Base-by-base conservation (phyloP, 2,888 invertebrate species). In the Schizaphis graminum region DNA sequence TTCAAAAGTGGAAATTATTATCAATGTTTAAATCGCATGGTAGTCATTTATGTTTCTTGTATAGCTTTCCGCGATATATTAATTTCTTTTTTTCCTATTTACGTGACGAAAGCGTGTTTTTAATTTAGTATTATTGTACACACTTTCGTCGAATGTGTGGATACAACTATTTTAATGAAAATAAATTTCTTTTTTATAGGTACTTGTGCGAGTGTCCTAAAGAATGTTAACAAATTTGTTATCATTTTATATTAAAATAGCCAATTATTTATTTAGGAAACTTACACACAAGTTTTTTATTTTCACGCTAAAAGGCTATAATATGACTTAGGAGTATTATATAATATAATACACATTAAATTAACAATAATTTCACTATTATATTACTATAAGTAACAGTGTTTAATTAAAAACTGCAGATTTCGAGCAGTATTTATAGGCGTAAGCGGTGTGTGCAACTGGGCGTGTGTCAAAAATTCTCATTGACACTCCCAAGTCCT, bases 1-100 rank as follows among this genome's bases (percentile, higher is more conserved):
- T 87, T 92, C 35, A 61, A 87, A 92, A 92, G 26, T 44, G 61
- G 35, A 92, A 92, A 61, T 92, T 61, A 92, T 92, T 61, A 44
- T 44, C 44, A 26, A 16, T n/a, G 7, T 61, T 92, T 87, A 49
- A 44, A 92, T 26, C 61, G 35, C 35, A 49, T 16, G 49, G 35
- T 87, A 11, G 85, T 24, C 47, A 86, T 86, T 86, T 91, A 26
- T n/a, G 28, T 57, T 89, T 89, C 24, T 61, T 89, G 4, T 35
- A 86, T 47, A 57, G 56, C 47, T 92, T 35, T 87, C 57, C 16
- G 21, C 28, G 61, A 61, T 49, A 28, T 49, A 87, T 57, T 85
- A 47, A 57, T 35, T 77, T 21, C 1, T 47, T 57, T 84, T 85
- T 35, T 44, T 61, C n/a, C 44, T 57, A 57, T 91, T 91, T 13